These are phyloP conservation scores for Lynx canadensis DNA, from an alignment of 2,113 vertebrate species.

Conservation along the genomic window DNA sequence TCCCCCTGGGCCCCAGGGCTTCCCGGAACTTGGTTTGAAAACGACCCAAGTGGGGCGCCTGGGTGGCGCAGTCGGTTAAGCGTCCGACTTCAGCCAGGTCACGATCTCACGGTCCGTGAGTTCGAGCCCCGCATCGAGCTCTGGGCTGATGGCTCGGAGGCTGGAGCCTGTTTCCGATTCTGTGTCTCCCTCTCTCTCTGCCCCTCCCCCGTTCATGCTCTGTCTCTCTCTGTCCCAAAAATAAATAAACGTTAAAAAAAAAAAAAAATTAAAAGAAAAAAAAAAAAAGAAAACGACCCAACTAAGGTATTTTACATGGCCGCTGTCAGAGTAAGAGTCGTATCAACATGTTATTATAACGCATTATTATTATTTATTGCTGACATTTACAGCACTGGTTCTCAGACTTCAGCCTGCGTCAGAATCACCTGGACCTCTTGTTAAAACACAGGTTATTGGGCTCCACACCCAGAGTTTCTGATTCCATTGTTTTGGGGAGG, in stretches of 20 bases:
- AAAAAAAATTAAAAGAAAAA: no score
- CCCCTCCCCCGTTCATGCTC: no score
- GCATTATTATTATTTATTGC: background rate
- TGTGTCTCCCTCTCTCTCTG: no score
- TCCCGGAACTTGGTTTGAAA: background rate
- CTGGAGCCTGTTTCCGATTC: no score
- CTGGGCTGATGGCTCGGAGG: no score
- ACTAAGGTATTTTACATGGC: background rate
- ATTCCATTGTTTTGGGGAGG: background rate
- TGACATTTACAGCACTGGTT: background rate
- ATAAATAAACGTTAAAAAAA: no score
- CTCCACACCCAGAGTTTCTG: background rate
- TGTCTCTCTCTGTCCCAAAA: no score
- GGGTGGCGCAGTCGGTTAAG: no score
- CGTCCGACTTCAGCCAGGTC: no score
- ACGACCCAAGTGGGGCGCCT: no score
- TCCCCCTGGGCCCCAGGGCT: background rate
- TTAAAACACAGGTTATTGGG: background rate
- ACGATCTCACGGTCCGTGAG: no score
- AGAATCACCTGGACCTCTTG: background rate
- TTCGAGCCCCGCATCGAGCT: no score
- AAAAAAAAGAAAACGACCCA: background rate
- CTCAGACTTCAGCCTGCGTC: background rate
- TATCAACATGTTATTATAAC: background rate
- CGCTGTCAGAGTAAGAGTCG: background rate